Base-by-base conservation (phyloP, 2,888 invertebrate species). In the Caenorhabditis parvicauda region DNA sequence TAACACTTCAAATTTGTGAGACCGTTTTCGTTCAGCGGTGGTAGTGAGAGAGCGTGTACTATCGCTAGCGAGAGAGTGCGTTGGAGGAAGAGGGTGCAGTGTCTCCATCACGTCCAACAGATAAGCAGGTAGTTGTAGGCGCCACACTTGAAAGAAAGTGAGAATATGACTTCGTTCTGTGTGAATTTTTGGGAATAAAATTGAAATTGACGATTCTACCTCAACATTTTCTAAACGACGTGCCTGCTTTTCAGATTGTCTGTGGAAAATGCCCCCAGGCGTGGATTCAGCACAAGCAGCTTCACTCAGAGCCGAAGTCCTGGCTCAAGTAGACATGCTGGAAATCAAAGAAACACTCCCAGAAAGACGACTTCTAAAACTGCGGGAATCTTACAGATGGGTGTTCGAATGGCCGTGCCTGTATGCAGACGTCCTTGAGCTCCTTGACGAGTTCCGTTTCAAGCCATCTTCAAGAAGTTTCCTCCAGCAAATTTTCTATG, bases 401-500 rank as follows among this genome's bases (percentile, higher is more conserved):
- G 53, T 68, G 3, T 72, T 67, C 59, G 63, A 70, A 54, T 70
- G 69, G 66, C 67, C 67, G n/a, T 71, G 68, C 46, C 51, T 70
- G 48, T 75, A 75, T 48, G 70, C 68, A 2, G 75, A 75, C 48
- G 75, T 72, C 3, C 59, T 75, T 12, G 72, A 73, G 43, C 28
- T 75, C 3, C 54, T 75, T 28, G 70, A 72, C 47, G 69, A 73
- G 27, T 72, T 70, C 48, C 57, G 72, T 25, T 72, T 70, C 52
- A 68, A 67, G 42, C 63, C 69, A 7, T 61, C 66, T 21, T 70
- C 72, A 4, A 50, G 72, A 42, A 55, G 65, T 0, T 70, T 72
- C 49, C 60, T 72, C 1, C 72, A 72, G 25, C 70, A 72, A 29
- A 67, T 72, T 19, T 72, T 72, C 61, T 72, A 70, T 52, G 59